Percentiles rank a stretch among this genome's conserved stretches.
phyloP scores from a whole-genome alignment of 2,113 vertebrate species.

The Aegotheles bennettii region DNA sequence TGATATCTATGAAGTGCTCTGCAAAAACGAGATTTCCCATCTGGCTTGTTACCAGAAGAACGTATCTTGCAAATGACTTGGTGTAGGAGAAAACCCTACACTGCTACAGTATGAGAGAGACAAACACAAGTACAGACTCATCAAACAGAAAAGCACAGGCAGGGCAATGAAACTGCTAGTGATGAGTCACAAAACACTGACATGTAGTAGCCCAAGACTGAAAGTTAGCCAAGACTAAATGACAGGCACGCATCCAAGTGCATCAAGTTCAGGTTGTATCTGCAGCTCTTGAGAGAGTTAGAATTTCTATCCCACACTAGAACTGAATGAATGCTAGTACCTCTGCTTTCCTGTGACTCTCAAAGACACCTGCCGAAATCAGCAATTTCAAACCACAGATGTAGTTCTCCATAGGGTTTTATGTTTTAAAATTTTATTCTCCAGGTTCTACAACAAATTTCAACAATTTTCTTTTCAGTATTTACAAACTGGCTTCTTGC shows the following conservation, averaged over 20 bases:
- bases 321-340: not conserved
- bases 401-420: not conserved
- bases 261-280: not conserved
- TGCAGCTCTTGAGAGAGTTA: not conserved
- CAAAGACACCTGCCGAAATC: not conserved
- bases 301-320: not conserved
- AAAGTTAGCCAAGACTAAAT: not conserved
- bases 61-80: fast-evolving
- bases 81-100: not conserved
- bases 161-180: not conserved
- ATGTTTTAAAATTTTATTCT: not conserved
- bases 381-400: not conserved
- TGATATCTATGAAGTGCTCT: not conserved
- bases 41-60: not conserved
- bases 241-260: not conserved
- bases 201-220: not conserved
- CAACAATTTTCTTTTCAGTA: not conserved
- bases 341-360: not conserved
- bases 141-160: not conserved
- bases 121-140: not conserved
- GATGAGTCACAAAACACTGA: not conserved
- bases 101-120: not conserved
- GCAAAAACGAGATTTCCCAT: not conserved
- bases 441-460: not conserved
- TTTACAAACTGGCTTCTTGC: not conserved